Evolutionary conservation across 1,140 invertebrate species (phyloP).

Genomic region (Zeugodacus cucurbitae): DNA sequence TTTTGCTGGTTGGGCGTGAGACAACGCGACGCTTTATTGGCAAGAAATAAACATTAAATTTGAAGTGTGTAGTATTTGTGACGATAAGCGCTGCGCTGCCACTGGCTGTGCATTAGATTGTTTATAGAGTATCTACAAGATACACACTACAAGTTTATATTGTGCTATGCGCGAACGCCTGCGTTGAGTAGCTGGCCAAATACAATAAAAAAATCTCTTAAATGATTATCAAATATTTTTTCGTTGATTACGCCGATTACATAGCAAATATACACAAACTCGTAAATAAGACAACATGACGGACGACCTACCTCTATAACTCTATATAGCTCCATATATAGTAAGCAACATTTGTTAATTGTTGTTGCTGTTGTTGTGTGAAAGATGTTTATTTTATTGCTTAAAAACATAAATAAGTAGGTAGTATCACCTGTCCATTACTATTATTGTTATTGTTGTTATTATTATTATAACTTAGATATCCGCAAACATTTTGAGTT

Average conservation of each 20-base stretch:
- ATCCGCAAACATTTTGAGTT: constrained; percentile 21
- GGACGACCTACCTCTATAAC: neutral
- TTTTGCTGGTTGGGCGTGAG: neutral
- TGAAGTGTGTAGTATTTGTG: constrained; percentile 30
- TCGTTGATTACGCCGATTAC: constrained; percentile 16
- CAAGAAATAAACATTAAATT: constrained; percentile 20
- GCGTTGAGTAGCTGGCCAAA: neutral
- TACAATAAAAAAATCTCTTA: constrained; percentile 30
- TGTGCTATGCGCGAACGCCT: too few species aligned
- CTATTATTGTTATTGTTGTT: neutral
- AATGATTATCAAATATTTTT: constrained; percentile 30
- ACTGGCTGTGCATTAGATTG: constrained; percentile 23
- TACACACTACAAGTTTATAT: neutral
- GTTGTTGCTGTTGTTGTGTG: neutral
- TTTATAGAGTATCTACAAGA: neutral
- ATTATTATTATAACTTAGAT: neutral
- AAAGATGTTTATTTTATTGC: neutral
- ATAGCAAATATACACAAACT: neutral
- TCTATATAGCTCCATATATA: neutral
- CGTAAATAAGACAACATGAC: neutral
- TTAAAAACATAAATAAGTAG: neutral
- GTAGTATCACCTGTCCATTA: neutral
- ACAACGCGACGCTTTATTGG: neutral
- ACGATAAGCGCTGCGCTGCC: constrained; percentile 2
- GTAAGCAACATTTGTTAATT: neutral